Conservation (phyloP, 1,140 invertebrate genomes). For the Helicoverpa zea region DNA sequence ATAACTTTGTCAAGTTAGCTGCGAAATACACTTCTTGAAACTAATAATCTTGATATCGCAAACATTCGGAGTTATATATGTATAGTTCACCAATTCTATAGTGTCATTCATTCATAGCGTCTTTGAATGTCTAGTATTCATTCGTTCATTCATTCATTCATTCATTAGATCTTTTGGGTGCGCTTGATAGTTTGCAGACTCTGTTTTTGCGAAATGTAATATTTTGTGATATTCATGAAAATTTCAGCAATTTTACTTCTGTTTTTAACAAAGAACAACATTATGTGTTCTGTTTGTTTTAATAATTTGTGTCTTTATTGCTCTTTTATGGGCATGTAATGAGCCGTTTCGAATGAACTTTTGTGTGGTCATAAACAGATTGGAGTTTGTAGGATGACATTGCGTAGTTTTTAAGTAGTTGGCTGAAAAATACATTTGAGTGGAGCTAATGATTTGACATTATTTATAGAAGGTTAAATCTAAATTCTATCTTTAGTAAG, state of each 20-base stretch:
- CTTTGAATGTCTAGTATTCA: constrained; percentile 2
- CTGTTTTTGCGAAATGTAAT: background rate
- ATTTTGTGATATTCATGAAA: background rate
- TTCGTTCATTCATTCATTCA: constrained; percentile 16
- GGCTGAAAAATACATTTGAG: background rate
- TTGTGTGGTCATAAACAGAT: too few relatives aligned
- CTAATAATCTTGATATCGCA: background rate
- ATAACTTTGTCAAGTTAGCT: too few relatives aligned
- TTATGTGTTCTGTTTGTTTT: too few relatives aligned
- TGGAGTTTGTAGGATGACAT: too few relatives aligned
- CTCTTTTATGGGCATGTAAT: too few relatives aligned
- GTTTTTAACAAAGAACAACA: too few relatives aligned
- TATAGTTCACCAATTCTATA: background rate
- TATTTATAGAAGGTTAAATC: too few relatives aligned
- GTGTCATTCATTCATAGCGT: constrained; percentile 7
- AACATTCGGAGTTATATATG: background rate
- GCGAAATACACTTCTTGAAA: background rate
- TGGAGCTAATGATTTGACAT: too few relatives aligned
- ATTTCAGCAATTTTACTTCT: background rate
- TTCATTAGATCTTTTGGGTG: background rate
- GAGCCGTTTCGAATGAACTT: too few relatives aligned
- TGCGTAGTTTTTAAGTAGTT: too few relatives aligned
- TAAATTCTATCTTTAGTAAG: too few relatives aligned
- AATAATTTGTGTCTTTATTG: too few relatives aligned
- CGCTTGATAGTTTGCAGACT: background rate